Conservation (phyloP, 2,113 vertebrate genomes). For the Sitta europaea region DNA sequence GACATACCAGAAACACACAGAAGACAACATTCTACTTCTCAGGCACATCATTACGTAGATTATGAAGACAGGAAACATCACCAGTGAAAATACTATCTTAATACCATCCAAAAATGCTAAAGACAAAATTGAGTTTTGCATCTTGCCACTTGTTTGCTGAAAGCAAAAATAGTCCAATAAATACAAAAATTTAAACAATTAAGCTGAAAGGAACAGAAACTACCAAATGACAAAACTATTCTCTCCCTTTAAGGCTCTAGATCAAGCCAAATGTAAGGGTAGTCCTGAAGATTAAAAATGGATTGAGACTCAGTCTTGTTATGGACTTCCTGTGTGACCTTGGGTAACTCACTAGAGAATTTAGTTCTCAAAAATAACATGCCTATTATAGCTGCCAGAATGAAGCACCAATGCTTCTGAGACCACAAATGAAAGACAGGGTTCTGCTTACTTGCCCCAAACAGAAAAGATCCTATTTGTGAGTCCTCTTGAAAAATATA, state of each 20-base stretch:
- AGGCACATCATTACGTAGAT: background rate
- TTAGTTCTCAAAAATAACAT: conserved; percentile 50
- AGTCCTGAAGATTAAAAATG: conserved; percentile 35
- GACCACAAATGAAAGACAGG: background rate
- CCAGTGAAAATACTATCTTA: background rate
- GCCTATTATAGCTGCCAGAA: conserved; percentile 2
- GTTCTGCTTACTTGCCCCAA: background rate
- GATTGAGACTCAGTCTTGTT: conserved; percentile 1
- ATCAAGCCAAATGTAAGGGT: background rate
- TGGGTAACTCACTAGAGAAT: conserved; percentile 41
- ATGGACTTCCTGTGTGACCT: conserved; percentile 41
- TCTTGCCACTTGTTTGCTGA: background rate
- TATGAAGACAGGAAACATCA: background rate
- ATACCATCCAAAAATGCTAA: background rate
- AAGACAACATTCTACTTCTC: background rate
- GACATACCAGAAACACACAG: background rate
- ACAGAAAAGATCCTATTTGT: background rate
- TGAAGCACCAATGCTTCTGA: conserved; percentile 3
- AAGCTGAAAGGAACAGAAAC: background rate
- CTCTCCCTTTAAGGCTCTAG: background rate
- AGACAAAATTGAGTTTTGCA: background rate
- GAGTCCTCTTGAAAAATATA: background rate
- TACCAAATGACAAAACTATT: background rate
- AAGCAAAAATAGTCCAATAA: background rate
- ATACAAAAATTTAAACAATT: background rate